Evolutionary conservation across 2,797 vertebrate species (phyloP).

Genomic region (Sebastes oblongus): DNA sequence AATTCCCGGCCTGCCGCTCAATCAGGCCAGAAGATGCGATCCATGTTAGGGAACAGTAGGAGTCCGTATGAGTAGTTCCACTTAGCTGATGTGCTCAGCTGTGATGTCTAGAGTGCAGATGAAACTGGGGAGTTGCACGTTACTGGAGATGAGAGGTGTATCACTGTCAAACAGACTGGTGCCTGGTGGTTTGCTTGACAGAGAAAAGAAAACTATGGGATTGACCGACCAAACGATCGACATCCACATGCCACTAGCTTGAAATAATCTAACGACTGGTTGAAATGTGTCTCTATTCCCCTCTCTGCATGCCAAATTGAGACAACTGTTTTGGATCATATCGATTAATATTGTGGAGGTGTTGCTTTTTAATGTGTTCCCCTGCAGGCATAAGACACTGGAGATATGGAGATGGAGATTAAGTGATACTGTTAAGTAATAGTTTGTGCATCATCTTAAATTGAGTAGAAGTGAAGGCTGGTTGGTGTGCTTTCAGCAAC

Average conservation of each 20-base stretch:
- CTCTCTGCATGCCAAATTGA: background rate
- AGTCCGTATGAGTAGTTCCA: background rate
- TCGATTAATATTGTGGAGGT: background rate
- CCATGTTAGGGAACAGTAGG: background rate
- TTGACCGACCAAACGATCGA: background rate
- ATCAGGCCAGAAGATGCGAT: background rate
- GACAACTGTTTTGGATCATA: background rate
- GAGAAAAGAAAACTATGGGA: background rate
- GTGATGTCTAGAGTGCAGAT: background rate
- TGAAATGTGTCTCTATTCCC: background rate
- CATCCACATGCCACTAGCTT: background rate
- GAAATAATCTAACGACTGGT: background rate
- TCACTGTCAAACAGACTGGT: background rate
- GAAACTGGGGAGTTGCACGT: background rate
- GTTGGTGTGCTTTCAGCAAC: background rate
- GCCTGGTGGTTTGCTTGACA: background rate
- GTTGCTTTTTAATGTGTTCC: background rate
- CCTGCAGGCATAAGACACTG: background rate
- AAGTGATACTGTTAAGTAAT: background rate
- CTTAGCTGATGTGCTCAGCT: background rate
- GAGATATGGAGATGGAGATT: background rate
- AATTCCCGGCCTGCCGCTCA: background rate
- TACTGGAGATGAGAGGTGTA: background rate
- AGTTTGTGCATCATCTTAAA: background rate
- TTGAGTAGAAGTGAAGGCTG: background rate